These are phyloP conservation scores for Operophtera brumata DNA, from an alignment of 2,888 invertebrate genomes.

Conservation along the genomic window DNA sequence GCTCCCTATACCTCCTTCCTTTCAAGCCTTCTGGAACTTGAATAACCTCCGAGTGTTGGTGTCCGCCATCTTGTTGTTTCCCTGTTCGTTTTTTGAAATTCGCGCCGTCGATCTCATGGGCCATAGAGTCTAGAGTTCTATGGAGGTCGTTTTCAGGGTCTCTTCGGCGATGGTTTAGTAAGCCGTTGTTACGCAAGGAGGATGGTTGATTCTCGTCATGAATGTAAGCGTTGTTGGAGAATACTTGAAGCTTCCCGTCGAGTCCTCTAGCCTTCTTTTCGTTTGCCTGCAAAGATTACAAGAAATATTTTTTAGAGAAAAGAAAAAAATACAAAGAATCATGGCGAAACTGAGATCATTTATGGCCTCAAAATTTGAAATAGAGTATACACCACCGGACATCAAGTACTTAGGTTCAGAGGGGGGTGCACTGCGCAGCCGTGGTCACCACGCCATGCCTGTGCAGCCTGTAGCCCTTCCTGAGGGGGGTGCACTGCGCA, in stretches of 20 bases:
- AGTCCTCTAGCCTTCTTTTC: constrained; percentile 40
- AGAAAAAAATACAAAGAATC: too few species aligned
- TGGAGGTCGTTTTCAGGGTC: constrained; percentile 62
- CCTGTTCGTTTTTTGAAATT: constrained; percentile 30
- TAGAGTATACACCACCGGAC: too few species aligned
- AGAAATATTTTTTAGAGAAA: too few species aligned
- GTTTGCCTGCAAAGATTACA: constrained; percentile 45
- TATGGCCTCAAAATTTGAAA: too few species aligned
- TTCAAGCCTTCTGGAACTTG: constrained; percentile 52
- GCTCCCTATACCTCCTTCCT: constrained; percentile 61
- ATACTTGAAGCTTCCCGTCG: constrained; percentile 43
- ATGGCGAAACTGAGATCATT: too few species aligned
- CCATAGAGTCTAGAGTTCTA: constrained; percentile 62
- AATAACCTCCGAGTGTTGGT: constrained; percentile 12
- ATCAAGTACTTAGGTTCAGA: too few species aligned
- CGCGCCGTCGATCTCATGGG: constrained; percentile 51
- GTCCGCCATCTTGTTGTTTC: constrained; percentile 25
- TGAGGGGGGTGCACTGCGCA: too few species aligned
- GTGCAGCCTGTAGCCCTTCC: too few species aligned
- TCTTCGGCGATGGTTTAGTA: constrained; percentile 60
- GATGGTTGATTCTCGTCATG: constrained; percentile 32
- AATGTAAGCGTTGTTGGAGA: constrained; percentile 55
- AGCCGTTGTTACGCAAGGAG: constrained; percentile 46
- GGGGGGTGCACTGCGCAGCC: too few species aligned
- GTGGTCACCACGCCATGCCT: too few species aligned